Conservation (phyloP, 2,113 vertebrate genomes). For the Gnathonemus longibarbis region DNA sequence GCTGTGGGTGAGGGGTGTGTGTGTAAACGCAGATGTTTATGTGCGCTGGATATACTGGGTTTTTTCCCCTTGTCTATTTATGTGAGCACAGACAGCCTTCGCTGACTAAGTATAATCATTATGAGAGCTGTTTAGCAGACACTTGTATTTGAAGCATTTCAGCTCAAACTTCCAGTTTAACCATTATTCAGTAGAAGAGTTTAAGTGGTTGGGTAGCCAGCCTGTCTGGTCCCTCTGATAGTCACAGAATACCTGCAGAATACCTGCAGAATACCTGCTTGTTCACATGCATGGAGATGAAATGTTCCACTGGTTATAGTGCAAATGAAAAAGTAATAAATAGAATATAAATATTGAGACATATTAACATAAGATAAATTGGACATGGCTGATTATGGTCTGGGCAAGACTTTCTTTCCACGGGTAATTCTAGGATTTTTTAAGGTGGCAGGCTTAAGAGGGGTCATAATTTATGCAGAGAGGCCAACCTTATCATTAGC, state of each 20-base stretch:
- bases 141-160: background rate
- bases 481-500: background rate
- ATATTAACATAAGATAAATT: background rate
- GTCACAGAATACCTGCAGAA: background rate
- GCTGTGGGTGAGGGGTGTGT: constrained; percentile 12
- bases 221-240: background rate
- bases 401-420: background rate
- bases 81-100: background rate
- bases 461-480: background rate
- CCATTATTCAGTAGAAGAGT: background rate
- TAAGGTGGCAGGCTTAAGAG: background rate
- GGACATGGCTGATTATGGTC: background rate
- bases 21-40: background rate
- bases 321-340: background rate
- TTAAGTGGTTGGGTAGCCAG: background rate
- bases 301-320: background rate
- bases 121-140: background rate
- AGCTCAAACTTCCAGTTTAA: background rate
- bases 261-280: background rate
- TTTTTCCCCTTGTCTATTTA: background rate
- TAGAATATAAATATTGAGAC: background rate
- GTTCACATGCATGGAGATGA: background rate
- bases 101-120: background rate
- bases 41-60: background rate
- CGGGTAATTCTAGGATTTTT: background rate